These are phyloP conservation scores for Eudasyphora cyanicolor DNA, from an alignment of 2,888 invertebrate species.

Conservation along the genomic window DNA sequence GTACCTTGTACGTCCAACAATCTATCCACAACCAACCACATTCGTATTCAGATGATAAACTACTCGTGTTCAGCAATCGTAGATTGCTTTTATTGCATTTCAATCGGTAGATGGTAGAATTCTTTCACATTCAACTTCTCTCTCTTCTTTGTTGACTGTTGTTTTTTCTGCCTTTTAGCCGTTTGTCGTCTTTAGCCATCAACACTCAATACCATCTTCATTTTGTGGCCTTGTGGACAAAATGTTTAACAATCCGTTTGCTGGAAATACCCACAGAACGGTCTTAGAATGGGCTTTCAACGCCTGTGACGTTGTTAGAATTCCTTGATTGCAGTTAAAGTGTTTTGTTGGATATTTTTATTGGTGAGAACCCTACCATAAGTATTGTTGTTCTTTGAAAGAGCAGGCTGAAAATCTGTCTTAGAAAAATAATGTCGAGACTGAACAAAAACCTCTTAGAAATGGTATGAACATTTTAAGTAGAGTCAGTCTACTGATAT, in stretches of 20 bases:
- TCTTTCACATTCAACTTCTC: neutral
- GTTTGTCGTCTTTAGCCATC: too few species aligned
- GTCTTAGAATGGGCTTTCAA: conserved; percentile 10
- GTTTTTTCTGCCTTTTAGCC: conserved; percentile 2
- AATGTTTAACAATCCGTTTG: neutral
- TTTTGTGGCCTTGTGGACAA: conserved; percentile 31
- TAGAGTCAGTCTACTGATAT: too few species aligned
- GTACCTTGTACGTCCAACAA: neutral
- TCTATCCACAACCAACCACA: conserved; percentile 8
- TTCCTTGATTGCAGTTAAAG: too few species aligned
- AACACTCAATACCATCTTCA: conserved; percentile 27
- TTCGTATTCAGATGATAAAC: conserved; percentile 19
- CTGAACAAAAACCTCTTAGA: too few species aligned
- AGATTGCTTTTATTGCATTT: conserved; percentile 5
- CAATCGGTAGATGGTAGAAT: neutral
- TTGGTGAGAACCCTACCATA: too few species aligned
- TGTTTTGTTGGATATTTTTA: too few species aligned
- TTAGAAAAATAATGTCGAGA: too few species aligned
- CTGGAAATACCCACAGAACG: conserved; percentile 4
- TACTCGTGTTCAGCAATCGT: neutral
- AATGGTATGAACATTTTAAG: too few species aligned
- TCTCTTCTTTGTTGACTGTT: neutral
- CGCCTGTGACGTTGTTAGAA: neutral
- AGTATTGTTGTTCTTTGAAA: too few species aligned
- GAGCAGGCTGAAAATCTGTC: too few species aligned